phyloP scores from a whole-genome alignment of 2,113 vertebrate species.

The Phrynosoma platyrhinos region DNA sequence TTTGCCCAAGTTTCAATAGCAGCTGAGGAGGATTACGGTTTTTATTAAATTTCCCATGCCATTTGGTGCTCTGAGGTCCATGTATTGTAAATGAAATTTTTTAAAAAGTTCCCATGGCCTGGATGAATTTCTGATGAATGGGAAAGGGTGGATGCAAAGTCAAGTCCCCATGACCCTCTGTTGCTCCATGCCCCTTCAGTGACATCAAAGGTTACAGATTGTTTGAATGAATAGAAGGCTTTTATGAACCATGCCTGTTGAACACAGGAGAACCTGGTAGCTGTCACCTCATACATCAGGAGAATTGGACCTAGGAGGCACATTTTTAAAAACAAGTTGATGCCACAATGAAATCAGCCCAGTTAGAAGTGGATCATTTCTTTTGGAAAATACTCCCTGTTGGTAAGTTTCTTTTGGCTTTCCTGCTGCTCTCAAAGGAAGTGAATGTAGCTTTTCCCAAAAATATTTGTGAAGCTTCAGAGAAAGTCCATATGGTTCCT shows the following conservation, averaged over 20 bases:
- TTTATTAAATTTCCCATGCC: conserved; percentile 69
- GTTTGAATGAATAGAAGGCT: conserved; percentile 72
- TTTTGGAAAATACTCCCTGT: not conserved
- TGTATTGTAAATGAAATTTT: conserved; percentile 54
- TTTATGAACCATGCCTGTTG: conserved; percentile 60
- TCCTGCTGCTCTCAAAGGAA: accelerated
- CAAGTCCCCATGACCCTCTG: conserved; percentile 64
- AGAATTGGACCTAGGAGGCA: conserved; percentile 44
- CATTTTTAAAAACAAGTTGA: conserved; percentile 18
- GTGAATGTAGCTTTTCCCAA: not conserved
- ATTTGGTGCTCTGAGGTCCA: conserved; percentile 66
- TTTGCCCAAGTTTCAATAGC: conserved; percentile 9
- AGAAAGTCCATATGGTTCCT: not conserved
- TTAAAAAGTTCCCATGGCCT: conserved; percentile 65
- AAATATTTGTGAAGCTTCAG: not conserved
- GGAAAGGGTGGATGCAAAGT: conserved; percentile 63
- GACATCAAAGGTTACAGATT: conserved; percentile 76
- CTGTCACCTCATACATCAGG: conserved; percentile 24
- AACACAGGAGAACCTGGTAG: conserved; percentile 47
- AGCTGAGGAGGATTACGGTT: conserved; percentile 63
- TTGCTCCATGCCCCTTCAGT: conserved; percentile 61
- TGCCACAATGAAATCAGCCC: conserved; percentile 13
- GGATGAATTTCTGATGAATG: conserved; percentile 76
- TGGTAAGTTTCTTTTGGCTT: not conserved
- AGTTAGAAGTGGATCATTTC: conserved; percentile 15